Evolutionary conservation across 2,797 vertebrate species (phyloP).

Genomic region (Amblyopsis hoosieri): DNA sequence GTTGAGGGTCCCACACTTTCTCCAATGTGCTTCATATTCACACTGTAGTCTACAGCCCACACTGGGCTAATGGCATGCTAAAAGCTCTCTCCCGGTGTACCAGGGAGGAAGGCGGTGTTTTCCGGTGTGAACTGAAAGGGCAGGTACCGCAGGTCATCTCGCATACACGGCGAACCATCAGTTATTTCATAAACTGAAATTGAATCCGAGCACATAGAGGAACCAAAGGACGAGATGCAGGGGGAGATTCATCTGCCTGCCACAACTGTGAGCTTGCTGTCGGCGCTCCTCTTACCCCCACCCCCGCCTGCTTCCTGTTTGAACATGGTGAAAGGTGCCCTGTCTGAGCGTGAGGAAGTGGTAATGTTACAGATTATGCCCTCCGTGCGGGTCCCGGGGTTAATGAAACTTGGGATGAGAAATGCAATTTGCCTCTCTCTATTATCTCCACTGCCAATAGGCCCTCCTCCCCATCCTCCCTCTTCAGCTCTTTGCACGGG

Average conservation of each 20-base stretch:
- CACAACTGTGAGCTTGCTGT: slow-evolving; percentile 30
- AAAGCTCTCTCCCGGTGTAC: slow-evolving; percentile 62
- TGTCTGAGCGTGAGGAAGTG: slow-evolving; percentile 75
- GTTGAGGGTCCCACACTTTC: slow-evolving; percentile 79
- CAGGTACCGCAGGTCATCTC: slow-evolving; percentile 18
- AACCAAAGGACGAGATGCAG: slow-evolving; percentile 29
- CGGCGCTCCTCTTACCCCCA: slow-evolving; percentile 17
- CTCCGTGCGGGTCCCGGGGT: slow-evolving; percentile 76
- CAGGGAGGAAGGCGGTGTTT: slow-evolving; percentile 15
- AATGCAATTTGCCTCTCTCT: slow-evolving; percentile 80
- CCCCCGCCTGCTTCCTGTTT: slow-evolving; percentile 28
- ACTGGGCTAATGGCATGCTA: slow-evolving; percentile 67
- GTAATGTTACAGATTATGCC: slow-evolving; percentile 84
- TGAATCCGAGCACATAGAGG: slow-evolving; percentile 28
- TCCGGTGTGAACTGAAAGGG: slow-evolving; percentile 12
- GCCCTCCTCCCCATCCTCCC: slow-evolving; percentile 44
- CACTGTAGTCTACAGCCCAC: slow-evolving; percentile 32
- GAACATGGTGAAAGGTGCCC: slow-evolving; percentile 66
- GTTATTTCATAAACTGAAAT: slow-evolving; percentile 28
- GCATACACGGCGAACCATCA: slow-evolving; percentile 34
- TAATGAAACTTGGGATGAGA: slow-evolving; percentile 87
- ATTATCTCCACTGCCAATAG: slow-evolving; percentile 80
- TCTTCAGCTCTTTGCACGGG: slow-evolving; percentile 65
- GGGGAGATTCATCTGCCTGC: slow-evolving; percentile 34
- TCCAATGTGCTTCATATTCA: slow-evolving; percentile 78